phyloP scores from a whole-genome alignment of 2,113 vertebrate genomes.

The Chaetura pelagica region DNA sequence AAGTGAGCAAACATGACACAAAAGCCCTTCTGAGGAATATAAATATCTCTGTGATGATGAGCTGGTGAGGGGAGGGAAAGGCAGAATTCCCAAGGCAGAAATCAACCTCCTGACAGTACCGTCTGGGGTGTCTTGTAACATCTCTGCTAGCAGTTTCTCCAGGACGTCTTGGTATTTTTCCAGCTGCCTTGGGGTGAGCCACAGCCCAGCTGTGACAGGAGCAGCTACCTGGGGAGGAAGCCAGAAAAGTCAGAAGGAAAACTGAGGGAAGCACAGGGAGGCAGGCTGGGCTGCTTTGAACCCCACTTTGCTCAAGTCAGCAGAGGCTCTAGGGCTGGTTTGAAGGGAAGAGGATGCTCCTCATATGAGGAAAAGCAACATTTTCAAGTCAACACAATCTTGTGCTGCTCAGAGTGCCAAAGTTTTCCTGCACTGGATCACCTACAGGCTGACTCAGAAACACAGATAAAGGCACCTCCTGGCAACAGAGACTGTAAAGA shows the following conservation, averaged over 20 bases:
- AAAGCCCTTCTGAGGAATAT: constrained; percentile 33
- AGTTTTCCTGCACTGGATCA: not conserved
- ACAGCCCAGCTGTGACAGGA: constrained; percentile 61
- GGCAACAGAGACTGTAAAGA: not conserved
- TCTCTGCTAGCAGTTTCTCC: constrained; percentile 66
- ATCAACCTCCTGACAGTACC: constrained; percentile 5
- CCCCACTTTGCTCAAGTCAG: not conserved
- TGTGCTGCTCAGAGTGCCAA: not conserved
- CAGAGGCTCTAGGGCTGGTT: not conserved
- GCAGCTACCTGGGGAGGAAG: constrained; percentile 67
- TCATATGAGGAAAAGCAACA: not conserved
- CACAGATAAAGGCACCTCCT: constrained; percentile 6
- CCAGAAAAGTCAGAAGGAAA: constrained; percentile 19
- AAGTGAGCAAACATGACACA: constrained; percentile 32
- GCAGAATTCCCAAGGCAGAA: constrained; percentile 34
- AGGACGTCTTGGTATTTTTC: constrained; percentile 71
- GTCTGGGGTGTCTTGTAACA: constrained; percentile 41
- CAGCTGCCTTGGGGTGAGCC: constrained; percentile 71
- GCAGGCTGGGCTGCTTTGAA: not conserved
- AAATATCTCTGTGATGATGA: not conserved
- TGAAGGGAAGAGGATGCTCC: not conserved
- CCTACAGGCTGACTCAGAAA: constrained; percentile 14
- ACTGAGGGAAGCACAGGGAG: not conserved
- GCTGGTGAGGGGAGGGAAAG: constrained; percentile 30
- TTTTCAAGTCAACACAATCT: not conserved